phyloP scores from a whole-genome alignment of 1,140 invertebrate genomes.

The Drosophila malerkotliana region DNA sequence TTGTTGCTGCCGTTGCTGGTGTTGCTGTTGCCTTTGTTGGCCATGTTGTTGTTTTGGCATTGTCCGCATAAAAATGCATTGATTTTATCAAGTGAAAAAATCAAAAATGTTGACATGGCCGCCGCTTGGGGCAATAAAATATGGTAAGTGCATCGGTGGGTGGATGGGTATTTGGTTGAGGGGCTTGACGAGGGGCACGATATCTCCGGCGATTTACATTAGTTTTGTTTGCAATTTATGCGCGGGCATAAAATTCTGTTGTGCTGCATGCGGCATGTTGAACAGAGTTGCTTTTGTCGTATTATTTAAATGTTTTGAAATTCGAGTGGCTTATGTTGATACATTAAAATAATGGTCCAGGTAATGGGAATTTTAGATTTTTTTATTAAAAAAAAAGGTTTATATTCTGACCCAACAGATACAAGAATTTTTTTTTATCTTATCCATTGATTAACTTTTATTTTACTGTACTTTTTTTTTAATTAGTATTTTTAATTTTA shows the following conservation, averaged over 20 bases:
- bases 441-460: too few relatives aligned
- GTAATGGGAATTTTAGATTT: background rate
- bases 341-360: constrained; percentile 1
- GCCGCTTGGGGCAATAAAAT: constrained; percentile 53
- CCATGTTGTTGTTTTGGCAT: constrained; percentile 42
- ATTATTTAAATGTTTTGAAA: constrained; percentile 6
- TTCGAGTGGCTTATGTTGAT: background rate
- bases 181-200: background rate
- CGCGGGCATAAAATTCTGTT: constrained; percentile 27
- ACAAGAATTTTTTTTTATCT: too few relatives aligned
- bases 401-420: too few relatives aligned
- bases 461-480: too few relatives aligned
- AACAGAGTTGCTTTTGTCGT: constrained; percentile 22
- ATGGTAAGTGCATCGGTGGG: constrained; percentile 38
- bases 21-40: constrained; percentile 5
- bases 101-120: constrained; percentile 75
- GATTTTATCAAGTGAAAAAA: constrained; percentile 76
- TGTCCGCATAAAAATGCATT: constrained; percentile 69
- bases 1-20: constrained; percentile 3
- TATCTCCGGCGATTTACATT: constrained; percentile 52
- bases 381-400: background rate
- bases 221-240: constrained; percentile 44
- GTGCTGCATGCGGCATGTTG: constrained; percentile 21
- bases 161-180: constrained; percentile 1
- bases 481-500: constrained; percentile 13